A percentile compares a stretch with the other conserved stretches of the same genome.
phyloP scores from a whole-genome alignment of 2,797 vertebrate species.

The Echiichthys vipera region DNA sequence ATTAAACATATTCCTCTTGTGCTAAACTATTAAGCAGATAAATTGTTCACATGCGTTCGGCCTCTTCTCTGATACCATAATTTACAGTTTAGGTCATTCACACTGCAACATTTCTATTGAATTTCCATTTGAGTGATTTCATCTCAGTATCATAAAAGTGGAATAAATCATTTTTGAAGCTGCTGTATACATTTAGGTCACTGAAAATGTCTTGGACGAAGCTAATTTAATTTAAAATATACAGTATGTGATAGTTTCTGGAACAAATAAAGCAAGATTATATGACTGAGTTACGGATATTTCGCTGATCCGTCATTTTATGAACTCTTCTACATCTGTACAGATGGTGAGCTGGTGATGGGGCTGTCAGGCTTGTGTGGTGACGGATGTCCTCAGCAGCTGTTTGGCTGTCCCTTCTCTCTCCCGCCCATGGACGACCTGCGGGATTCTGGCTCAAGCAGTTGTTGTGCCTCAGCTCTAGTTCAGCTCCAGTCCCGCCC shows the following conservation, averaged over 20 bases:
- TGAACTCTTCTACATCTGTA: conserved; percentile 5
- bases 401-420: conserved; percentile 68
- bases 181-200: neutral
- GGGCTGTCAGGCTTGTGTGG: conserved; percentile 67
- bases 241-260: neutral
- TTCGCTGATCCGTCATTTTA: neutral
- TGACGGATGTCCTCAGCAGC: conserved; percentile 65
- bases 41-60: neutral
- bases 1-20: neutral
- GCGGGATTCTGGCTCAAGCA: conserved; percentile 50
- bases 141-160: neutral
- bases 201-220: neutral
- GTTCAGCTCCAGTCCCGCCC: conserved; percentile 59
- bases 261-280: neutral
- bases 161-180: neutral
- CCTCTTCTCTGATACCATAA: neutral
- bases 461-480: conserved; percentile 44
- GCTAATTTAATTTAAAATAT: neutral
- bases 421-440: conserved; percentile 61
- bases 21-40: neutral
- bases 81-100: neutral
- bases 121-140: neutral
- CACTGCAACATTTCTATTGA: neutral
- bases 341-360: conserved; percentile 74
- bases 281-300: neutral